Conservation (phyloP, 2,888 invertebrate species). For the Philonicus albiceps region DNA sequence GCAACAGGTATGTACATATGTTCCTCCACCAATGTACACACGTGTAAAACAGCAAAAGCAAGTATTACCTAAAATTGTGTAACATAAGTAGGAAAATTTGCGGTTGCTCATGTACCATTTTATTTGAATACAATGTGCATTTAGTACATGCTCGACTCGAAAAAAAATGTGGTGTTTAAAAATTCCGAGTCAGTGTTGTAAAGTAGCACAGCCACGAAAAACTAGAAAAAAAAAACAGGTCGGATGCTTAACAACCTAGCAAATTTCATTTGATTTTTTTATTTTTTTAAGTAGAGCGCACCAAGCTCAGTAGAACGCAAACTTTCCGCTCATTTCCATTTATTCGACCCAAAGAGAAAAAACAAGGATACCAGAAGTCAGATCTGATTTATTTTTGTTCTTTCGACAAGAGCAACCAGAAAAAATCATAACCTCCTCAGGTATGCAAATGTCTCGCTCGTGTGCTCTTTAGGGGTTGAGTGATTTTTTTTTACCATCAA, state of each 20-base stretch:
- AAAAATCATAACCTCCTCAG: background rate
- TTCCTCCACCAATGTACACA: background rate
- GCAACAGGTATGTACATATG: background rate
- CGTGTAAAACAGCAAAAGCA: background rate
- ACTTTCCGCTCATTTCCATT: background rate
- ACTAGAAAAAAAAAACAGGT: background rate
- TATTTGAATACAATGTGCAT: background rate
- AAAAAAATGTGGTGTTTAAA: background rate
- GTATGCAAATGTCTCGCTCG: background rate
- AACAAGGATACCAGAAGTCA: background rate
- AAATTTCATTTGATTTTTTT: no score
- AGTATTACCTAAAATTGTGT: background rate
- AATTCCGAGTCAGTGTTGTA: background rate
- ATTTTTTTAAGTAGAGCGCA: background rate
- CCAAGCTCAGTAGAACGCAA: background rate
- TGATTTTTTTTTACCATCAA: background rate
- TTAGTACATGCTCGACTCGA: background rate
- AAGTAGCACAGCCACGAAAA: background rate
- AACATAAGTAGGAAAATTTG: background rate
- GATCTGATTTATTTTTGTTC: background rate
- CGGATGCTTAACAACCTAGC: background rate
- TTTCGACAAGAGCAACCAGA: background rate
- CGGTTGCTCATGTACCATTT: background rate
- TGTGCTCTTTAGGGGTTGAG: background rate
- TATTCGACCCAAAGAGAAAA: background rate